Base-by-base conservation (phyloP, 2,888 invertebrate genomes). In the Parapristionchus giblindavisi region DNA sequence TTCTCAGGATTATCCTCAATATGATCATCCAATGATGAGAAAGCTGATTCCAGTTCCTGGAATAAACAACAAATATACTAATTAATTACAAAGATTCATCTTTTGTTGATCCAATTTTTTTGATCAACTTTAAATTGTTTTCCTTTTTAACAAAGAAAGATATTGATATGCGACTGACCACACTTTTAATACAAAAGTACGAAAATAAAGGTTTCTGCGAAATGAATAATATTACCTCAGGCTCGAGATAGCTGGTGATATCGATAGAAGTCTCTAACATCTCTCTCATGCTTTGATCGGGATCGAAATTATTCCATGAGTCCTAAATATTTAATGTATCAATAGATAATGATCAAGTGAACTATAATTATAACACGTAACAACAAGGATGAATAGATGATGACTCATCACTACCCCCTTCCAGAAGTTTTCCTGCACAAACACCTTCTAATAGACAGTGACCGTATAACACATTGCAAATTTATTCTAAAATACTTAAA, bases 331-430 rank as follows among this genome's bases (percentile, higher is more conserved):
- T 21, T 21, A 60, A 14, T n/a, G 34, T 40, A 40, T 36, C 3
- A 43, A 29, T 27, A n/a, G 27, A 56, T 43, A 65, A 65, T 21
- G 40, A 21, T 43, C 27, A 65, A 65, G 32, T 3, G 43, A 17
- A 65, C 29, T 21, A 24, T 2, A 40, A 38, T 24, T 43, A 65
- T 43, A 43, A 61, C 38, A 27, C 29, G 63, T 65, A 40, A 65
- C 43, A 40, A 65, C 63, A 43, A 65, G 40, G n/a, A n/a, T n/a
- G n/a, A n/a, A n/a, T n/a, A n/a, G n/a, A n/a, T 43, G 63, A 65
- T 65, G 63, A 65, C 43, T 65, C 63, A 65, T 65, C 63, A 27
- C 63, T 43, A 43, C 63, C n/a, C n/a, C n/a, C 43, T 65, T 65
- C 63, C 27, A 65, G 63, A 65, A 65, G 43, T 40, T 21, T 5